Evolutionary conservation across 2,797 vertebrate genomes (phyloP).

Genomic region (Dryobates pubescens): DNA sequence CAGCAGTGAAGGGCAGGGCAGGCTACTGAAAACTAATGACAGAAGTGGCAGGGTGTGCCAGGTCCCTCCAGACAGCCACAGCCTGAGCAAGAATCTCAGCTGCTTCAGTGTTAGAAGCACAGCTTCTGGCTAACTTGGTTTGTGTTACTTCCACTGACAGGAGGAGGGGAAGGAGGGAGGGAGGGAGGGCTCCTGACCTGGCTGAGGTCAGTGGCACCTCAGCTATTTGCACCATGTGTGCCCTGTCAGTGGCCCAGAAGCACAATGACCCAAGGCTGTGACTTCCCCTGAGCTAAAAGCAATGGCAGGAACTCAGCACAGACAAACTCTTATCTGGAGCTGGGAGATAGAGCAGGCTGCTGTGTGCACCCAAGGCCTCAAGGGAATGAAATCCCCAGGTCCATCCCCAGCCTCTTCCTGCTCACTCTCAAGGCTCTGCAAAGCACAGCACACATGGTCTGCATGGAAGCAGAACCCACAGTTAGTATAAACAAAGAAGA

Average conservation of each 20-base stretch:
- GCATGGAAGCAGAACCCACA: background rate
- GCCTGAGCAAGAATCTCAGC: background rate
- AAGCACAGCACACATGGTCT: background rate
- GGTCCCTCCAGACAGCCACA: background rate
- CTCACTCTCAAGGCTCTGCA: background rate
- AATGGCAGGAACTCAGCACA: conserved; percentile 47
- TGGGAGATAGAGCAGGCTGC: background rate
- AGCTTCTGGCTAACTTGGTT: background rate
- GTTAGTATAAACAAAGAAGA: background rate
- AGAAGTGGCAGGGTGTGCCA: background rate
- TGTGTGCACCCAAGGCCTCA: background rate
- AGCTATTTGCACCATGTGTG: conserved; percentile 55
- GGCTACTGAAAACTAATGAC: background rate
- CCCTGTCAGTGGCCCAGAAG: conserved; percentile 54
- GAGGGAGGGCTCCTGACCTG: conserved; percentile 15
- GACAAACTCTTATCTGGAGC: conserved; percentile 38
- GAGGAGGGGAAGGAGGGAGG: background rate
- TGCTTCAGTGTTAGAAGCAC: background rate
- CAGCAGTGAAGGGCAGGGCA: background rate
- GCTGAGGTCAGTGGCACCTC: conserved; percentile 33
- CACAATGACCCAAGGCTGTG: conserved; percentile 33
- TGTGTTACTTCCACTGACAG: background rate
- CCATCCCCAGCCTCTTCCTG: background rate
- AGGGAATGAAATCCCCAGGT: background rate
- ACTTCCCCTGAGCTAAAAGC: conserved; percentile 57